Evolutionary conservation across 2,888 invertebrate genomes (phyloP).

Genomic region (Branchipolynoe longqiensis): DNA sequence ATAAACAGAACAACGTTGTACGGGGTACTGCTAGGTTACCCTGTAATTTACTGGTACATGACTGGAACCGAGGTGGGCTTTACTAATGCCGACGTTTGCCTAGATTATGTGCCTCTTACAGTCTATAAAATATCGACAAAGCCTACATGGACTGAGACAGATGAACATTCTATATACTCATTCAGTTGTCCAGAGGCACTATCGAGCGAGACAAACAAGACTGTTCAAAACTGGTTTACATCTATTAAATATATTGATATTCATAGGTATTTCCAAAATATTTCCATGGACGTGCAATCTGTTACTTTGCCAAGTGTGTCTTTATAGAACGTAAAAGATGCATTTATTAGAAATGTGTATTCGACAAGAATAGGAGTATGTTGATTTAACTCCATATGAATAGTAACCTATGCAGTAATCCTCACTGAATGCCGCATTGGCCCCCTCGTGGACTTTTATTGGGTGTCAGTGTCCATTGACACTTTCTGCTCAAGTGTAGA

Average conservation of each 20-base stretch:
- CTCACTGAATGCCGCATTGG: too few species aligned
- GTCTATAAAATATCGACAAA: slow-evolving; percentile 61
- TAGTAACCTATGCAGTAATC: too few species aligned
- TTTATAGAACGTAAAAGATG: too few species aligned
- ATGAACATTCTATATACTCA: not conserved
- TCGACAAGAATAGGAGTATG: too few species aligned
- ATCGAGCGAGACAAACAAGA: not conserved
- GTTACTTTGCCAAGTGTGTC: not conserved
- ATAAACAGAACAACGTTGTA: slow-evolving; percentile 68
- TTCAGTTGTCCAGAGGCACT: slow-evolving; percentile 40
- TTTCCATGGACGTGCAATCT: not conserved
- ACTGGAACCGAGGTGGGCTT: slow-evolving; percentile 1
- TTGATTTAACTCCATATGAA: too few species aligned
- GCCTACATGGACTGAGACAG: not conserved
- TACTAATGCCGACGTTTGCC: slow-evolving; percentile 63
- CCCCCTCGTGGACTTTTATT: too few species aligned
- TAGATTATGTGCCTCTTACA: slow-evolving; percentile 68
- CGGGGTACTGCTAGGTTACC: slow-evolving; percentile 71
- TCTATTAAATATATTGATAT: not conserved
- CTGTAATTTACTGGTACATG: slow-evolving; percentile 71
- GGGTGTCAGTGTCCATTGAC: too few species aligned
- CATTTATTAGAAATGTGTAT: too few species aligned
- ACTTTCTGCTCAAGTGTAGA: too few species aligned
- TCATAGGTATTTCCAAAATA: not conserved
- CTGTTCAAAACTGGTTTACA: not conserved